Evolutionary conservation across 2,113 vertebrate species (phyloP).

Genomic region (Mustela lutreola): DNA sequence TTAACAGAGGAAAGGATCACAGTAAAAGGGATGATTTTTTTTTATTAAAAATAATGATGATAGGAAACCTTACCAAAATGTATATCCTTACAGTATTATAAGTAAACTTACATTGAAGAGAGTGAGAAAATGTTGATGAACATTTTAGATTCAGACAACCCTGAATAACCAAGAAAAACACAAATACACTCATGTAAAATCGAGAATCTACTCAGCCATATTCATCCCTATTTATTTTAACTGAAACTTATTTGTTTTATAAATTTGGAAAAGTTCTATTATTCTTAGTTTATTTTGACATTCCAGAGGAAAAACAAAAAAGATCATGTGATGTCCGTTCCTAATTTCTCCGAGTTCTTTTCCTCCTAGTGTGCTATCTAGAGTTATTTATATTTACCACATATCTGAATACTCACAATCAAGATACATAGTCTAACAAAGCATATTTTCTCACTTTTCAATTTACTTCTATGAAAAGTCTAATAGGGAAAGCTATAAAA

Average conservation of each 20-base stretch:
- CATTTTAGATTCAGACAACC: background rate
- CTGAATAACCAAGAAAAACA: background rate
- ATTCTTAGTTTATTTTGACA: conserved; percentile 48
- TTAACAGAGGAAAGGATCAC: background rate
- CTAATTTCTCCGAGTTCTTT: background rate
- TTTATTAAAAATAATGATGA: background rate
- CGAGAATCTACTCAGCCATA: background rate
- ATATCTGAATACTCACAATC: background rate
- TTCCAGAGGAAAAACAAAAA: background rate
- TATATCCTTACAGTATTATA: background rate
- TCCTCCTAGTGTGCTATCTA: background rate
- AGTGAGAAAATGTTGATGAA: background rate
- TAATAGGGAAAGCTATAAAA: conserved; percentile 13
- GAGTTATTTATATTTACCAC: background rate
- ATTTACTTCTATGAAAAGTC: conserved; percentile 24
- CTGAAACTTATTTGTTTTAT: conserved; percentile 33
- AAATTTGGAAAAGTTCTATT: conserved; percentile 37
- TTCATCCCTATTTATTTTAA: background rate
- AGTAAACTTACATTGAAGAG: background rate
- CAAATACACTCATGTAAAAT: background rate
- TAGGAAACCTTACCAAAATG: background rate
- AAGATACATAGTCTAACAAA: conserved; percentile 15
- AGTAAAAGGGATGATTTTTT: background rate
- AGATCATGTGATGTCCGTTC: background rate
- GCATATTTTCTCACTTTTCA: conserved; percentile 28